Evolutionary conservation across 1,140 invertebrate species (phyloP), one percentile per base, ranked within the genome.

Genomic region (Pemphigus obesinymphae): DNA sequence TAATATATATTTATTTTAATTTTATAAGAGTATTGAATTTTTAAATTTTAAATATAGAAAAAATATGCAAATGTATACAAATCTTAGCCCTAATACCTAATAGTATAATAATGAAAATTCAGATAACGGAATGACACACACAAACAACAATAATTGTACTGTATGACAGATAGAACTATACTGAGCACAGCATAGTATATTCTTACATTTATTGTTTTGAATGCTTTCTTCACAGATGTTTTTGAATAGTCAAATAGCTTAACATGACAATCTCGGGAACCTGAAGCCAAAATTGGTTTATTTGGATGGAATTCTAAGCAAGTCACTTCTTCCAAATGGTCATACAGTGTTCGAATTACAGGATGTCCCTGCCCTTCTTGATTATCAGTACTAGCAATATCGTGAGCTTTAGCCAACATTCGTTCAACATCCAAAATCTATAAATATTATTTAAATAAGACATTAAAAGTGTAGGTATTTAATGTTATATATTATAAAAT

Each of bases 201-300:
- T 85, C 88, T 88, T 85, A 91, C 91, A 37, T 92, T 96, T 45
- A 98, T 95, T 68, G 95, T 97, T 86, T 96, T 96, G 87, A 95
- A 97, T 0, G 97, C 97, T 87, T 99, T 97, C 87, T 99, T 99
- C 0, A 98, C 97, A 3, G 97, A 97, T 0, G 97, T 95, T 89
- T 99, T 99, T 29, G 96, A 97, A 85, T 95, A 99, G 86, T 99
- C 98, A 88, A 99, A 99, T 26, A 99, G 89, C 87, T 99, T 97
- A 34, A 99, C 92, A 7, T 95, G 96, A 85, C 93, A 95, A 87
- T 99, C 98, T 76, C 93, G 90, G 55, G 96, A 97, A 0, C 97
- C 98, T 10, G 97, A 99, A 0, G 95, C 94, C 29, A 99, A 89
- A 85, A 99, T 93, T 83, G 96, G 95, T 85, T 96, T 94, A 63